Conservation (phyloP, 2,797 vertebrate genomes). For the Enteromius treurensis region DNA sequence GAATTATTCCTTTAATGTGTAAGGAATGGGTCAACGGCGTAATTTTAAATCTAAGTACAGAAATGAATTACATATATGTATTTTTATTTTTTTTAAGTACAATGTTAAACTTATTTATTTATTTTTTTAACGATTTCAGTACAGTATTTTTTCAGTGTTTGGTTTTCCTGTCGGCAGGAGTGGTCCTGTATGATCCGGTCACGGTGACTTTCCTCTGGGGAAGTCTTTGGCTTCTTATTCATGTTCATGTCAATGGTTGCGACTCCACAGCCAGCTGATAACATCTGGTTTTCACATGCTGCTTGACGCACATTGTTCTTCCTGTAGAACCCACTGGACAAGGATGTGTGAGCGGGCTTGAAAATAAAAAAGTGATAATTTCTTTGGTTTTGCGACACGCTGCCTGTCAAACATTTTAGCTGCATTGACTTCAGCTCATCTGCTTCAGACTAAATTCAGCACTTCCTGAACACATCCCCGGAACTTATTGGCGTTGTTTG, state of each 20-base stretch:
- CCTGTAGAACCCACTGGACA: constrained; percentile 46
- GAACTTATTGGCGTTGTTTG: background rate
- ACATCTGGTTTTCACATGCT: constrained; percentile 56
- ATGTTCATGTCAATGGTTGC: constrained; percentile 22
- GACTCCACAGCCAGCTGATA: constrained; percentile 43
- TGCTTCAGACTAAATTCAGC: background rate
- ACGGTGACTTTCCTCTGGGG: constrained; percentile 43
- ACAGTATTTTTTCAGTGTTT: background rate
- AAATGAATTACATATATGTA: too few relatives aligned
- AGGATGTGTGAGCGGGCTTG: constrained; percentile 39
- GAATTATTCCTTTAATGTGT: too few relatives aligned
- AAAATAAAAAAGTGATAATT: background rate
- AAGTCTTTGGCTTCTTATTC: constrained; percentile 24
- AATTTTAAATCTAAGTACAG: too few relatives aligned
- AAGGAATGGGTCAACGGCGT: too few relatives aligned
- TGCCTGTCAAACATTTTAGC: background rate
- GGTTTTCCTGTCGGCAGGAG: constrained; percentile 9
- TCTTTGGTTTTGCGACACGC: background rate
- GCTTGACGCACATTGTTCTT: constrained; percentile 61
- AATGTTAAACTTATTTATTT: too few relatives aligned
- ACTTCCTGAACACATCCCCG: background rate
- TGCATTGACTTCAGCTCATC: background rate
- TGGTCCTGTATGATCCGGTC: background rate
- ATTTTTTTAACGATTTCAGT: background rate
- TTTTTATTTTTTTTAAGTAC: too few relatives aligned